Conservation (phyloP, 2,113 vertebrate species). For the Notechis scutatus region DNA sequence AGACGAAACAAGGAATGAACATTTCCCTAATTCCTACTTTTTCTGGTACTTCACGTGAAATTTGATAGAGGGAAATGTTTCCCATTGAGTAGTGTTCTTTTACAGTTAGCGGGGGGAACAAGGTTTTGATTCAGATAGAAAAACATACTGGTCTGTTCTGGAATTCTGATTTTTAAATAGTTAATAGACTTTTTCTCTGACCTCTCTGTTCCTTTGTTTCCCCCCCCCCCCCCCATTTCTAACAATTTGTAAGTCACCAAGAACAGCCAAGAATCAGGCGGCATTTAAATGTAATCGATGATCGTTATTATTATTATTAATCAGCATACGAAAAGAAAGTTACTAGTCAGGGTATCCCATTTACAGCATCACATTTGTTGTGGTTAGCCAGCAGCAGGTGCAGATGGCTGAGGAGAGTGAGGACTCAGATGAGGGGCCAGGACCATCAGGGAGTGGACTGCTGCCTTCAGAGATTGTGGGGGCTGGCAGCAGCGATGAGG, state of each 20-base stretch:
- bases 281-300: background rate
- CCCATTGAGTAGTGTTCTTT: background rate
- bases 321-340: background rate
- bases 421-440: no score
- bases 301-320: background rate
- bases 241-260: background rate
- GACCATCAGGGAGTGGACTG: no score
- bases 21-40: background rate
- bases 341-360: background rate
- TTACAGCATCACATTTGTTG: background rate
- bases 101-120: background rate
- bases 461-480: no score
- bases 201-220: background rate
- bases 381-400: no score
- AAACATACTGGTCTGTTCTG: background rate
- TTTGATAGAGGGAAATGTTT: background rate
- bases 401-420: no score
- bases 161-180: background rate
- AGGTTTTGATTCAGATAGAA: background rate
- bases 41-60: background rate
- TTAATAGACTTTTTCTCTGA: background rate
- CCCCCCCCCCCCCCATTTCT: no score
- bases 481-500: no score
- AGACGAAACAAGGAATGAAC: background rate
- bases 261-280: background rate